These are phyloP conservation scores for Indicator indicator DNA, from an alignment of 2,113 vertebrate genomes.

Conservation along the genomic window DNA sequence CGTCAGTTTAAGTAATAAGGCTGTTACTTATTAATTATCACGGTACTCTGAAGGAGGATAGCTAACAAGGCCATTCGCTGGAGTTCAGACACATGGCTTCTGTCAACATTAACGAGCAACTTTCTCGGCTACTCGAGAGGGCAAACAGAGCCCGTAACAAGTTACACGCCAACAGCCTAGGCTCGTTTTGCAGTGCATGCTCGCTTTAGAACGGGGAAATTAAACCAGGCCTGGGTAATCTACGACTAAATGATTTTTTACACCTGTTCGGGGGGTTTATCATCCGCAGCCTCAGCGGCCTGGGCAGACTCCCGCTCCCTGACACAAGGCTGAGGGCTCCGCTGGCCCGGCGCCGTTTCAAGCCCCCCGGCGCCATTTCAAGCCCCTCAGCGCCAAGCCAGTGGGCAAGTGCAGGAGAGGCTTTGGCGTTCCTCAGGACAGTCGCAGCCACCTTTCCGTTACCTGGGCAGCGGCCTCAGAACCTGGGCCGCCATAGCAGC, in stretches of 20 bases:
- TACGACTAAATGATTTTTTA: background rate
- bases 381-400: background rate
- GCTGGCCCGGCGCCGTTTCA: background rate
- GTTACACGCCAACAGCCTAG: fast-evolving
- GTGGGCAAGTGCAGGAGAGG: background rate
- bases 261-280: too few relatives aligned
- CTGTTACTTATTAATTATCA: background rate
- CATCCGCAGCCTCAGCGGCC: background rate
- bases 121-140: background rate
- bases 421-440: too few relatives aligned
- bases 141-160: fast-evolving
- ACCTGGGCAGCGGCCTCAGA: slow-evolving; percentile 7
- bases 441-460: background rate
- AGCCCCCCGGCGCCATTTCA: background rate
- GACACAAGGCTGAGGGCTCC: background rate
- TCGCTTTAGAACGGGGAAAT: background rate
- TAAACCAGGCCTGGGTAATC: background rate
- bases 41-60: too few relatives aligned
- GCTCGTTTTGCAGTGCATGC: fast-evolving
- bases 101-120: fast-evolving
- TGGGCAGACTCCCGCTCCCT: background rate
- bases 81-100: fast-evolving
- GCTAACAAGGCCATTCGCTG: fast-evolving
- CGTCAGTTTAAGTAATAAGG: fast-evolving
- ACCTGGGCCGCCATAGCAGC: background rate